Conservation (phyloP, 2,113 vertebrate species). For the Gasterosteus aculeatus region DNA sequence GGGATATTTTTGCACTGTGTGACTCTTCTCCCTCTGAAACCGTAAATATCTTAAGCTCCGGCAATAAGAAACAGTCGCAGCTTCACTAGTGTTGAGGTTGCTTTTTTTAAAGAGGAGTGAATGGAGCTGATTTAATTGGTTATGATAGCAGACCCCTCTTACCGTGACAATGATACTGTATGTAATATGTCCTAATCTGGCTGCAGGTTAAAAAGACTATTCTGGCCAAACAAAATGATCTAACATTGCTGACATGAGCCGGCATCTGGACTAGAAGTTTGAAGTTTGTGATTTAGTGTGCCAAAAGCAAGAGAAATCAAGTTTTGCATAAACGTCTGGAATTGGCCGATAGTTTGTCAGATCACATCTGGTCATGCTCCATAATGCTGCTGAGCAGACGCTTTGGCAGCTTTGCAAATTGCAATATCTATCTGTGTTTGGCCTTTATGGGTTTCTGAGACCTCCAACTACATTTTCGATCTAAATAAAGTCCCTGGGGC, state of each 20-base stretch:
- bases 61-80: slow-evolving; percentile 19
- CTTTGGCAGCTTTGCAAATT: slow-evolving; percentile 58
- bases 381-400: slow-evolving; percentile 51
- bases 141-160: neutral
- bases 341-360: slow-evolving; percentile 50
- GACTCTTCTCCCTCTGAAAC: slow-evolving; percentile 45
- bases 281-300: slow-evolving; percentile 14
- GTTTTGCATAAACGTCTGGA: slow-evolving; percentile 46
- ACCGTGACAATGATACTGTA: neutral
- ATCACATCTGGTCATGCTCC: slow-evolving; percentile 59
- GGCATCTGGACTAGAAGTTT: slow-evolving; percentile 12
- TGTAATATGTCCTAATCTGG: slow-evolving; percentile 35
- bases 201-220: slow-evolving; percentile 14
- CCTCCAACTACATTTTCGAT: slow-evolving; percentile 46
- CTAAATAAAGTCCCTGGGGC: slow-evolving; percentile 49
- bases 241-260: slow-evolving; percentile 8
- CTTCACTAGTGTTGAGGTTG: slow-evolving; percentile 14
- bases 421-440: slow-evolving; percentile 43
- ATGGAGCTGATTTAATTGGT: slow-evolving; percentile 28
- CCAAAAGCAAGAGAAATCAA: slow-evolving; percentile 26
- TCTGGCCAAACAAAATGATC: slow-evolving; percentile 15
- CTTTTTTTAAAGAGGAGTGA: slow-evolving; percentile 23
- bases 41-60: slow-evolving; percentile 35
- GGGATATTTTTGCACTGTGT: slow-evolving; percentile 48
- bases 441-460: slow-evolving; percentile 34